Percentiles rank a stretch among this genome's conserved stretches.
Evolutionary conservation across 2,113 vertebrate genomes (phyloP).

Genomic region (Lagopus leucura): DNA sequence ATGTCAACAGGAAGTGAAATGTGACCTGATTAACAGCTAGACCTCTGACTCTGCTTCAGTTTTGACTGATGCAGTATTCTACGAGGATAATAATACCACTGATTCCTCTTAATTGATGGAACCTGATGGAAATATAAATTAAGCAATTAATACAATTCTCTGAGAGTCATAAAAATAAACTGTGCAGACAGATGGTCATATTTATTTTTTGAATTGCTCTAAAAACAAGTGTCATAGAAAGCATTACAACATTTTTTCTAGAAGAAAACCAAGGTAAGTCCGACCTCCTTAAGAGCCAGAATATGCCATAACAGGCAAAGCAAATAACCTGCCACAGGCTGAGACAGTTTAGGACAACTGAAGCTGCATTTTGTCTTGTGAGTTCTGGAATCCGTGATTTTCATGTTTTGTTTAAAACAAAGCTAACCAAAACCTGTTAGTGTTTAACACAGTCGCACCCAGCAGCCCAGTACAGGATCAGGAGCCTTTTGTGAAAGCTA

Average conservation of each 20-base stretch:
- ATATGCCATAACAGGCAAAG: neutral
- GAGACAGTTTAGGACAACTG: neutral
- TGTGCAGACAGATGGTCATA: neutral
- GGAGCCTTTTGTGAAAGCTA: conserved; percentile 33
- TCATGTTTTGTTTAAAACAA: conserved; percentile 18
- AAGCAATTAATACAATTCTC: conserved; percentile 68
- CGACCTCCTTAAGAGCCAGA: conserved; percentile 19
- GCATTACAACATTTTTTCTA: neutral
- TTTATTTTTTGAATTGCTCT: conserved; percentile 59
- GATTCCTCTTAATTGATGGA: conserved; percentile 65
- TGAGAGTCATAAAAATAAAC: conserved; percentile 65
- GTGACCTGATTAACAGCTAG: conserved; percentile 80
- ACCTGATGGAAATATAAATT: conserved; percentile 65
- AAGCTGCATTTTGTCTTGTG: conserved; percentile 1
- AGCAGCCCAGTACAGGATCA: neutral
- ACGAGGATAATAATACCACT: conserved; percentile 64
- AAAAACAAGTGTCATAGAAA: conserved; percentile 50
- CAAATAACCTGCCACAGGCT: neutral
- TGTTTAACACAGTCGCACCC: neutral
- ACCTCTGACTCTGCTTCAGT: conserved; percentile 76
- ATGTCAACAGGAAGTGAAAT: conserved; percentile 79
- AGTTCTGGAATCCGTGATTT: neutral
- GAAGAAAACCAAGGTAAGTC: neutral
- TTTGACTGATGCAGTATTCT: conserved; percentile 73
- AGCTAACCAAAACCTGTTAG: conserved; percentile 17